Evolutionary conservation across 1,140 invertebrate genomes (phyloP).

Genomic region (Brachionus rubens): DNA sequence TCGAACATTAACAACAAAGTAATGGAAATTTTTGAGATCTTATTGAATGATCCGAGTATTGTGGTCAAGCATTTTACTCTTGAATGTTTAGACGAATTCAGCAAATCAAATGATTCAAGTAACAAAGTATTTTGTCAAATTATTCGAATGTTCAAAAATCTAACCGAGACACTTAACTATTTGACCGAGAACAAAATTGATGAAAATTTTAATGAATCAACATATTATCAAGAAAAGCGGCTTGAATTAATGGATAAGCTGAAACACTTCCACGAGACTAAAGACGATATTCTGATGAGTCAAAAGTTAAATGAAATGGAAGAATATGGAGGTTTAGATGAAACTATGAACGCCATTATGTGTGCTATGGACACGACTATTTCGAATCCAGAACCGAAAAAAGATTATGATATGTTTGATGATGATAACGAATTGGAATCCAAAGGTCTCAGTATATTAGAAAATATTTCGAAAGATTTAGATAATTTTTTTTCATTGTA

Average conservation of each 20-base stretch:
- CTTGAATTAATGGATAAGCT: not conserved
- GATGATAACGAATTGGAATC: not conserved
- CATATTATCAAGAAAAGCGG: not conserved
- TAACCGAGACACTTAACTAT: slow-evolving; percentile 11
- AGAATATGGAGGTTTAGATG: slow-evolving; percentile 16
- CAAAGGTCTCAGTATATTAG: not conserved
- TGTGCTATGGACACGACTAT: slow-evolving; percentile 44
- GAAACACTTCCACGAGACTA: not conserved
- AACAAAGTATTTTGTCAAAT: slow-evolving; percentile 32
- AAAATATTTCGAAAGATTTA: not conserved
- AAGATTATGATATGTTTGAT: not conserved
- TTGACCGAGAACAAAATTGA: slow-evolving; percentile 3
- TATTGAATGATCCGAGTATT: not conserved
- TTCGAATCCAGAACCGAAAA: not conserved
- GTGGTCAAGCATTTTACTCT: not conserved
- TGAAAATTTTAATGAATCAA: not conserved
- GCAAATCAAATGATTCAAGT: slow-evolving; percentile 16
- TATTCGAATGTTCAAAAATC: not conserved
- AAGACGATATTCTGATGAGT: not conserved
- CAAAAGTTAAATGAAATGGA: not conserved
- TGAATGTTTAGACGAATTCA: slow-evolving; percentile 16
- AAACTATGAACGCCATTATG: slow-evolving; percentile 44
- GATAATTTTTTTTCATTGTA: not conserved
- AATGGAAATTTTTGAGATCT: not conserved
- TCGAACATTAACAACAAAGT: not conserved